Conservation (phyloP, 2,797 vertebrate genomes). For the Kryptopterus vitreolus region DNA sequence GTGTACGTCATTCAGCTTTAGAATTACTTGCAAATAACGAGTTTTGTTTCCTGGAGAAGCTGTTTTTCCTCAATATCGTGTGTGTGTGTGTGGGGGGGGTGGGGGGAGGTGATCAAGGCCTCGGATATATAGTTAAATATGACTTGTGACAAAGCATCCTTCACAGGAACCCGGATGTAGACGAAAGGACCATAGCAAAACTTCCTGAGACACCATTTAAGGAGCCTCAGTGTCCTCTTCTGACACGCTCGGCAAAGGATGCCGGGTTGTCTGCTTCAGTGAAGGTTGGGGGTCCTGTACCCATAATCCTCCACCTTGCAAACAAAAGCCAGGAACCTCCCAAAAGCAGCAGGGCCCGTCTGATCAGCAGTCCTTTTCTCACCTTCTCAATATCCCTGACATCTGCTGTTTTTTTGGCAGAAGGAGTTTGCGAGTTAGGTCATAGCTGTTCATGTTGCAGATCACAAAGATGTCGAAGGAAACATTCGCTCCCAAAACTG, state of each 20-base stretch:
- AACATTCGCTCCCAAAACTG: conserved; percentile 94
- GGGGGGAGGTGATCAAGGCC: no score
- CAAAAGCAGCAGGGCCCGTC: conserved; percentile 80
- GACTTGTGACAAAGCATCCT: background rate
- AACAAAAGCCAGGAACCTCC: conserved; percentile 86
- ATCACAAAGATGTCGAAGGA: conserved; percentile 92
- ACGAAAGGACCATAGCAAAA: background rate
- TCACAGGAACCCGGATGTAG: background rate
- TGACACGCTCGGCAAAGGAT: conserved; percentile 83
- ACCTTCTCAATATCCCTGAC: conserved; percentile 77
- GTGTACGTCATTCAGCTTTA: background rate
- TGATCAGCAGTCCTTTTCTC: conserved; percentile 80
- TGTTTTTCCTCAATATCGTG: background rate
- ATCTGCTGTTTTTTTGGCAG: conserved; percentile 79
- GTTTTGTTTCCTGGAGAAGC: background rate
- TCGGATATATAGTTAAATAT: background rate
- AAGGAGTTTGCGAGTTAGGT: conserved; percentile 82
- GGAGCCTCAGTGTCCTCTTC: no score
- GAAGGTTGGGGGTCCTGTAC: conserved; percentile 93
- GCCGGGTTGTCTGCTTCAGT: conserved; percentile 98
- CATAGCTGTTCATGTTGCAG: conserved; percentile 89
- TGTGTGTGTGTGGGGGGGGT: no score
- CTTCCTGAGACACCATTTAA: background rate
- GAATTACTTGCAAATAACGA: background rate
- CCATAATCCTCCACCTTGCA: conserved; percentile 95